Percentiles rank a stretch among this genome's conserved stretches.
Evolutionary conservation across 1,140 invertebrate genomes (phyloP).

Genomic region (Choristoneura fumiferana): DNA sequence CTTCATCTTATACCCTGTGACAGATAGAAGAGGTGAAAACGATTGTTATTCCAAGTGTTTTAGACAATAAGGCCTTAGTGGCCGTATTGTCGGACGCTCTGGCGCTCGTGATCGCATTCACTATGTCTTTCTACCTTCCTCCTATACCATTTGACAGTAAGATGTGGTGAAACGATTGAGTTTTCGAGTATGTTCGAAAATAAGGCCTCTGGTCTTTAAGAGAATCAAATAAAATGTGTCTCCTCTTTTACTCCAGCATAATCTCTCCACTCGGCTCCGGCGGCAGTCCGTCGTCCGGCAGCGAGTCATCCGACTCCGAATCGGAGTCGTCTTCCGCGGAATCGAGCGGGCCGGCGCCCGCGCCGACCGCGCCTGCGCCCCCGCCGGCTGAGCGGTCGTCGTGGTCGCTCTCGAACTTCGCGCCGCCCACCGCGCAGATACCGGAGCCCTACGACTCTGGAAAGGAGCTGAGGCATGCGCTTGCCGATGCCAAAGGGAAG

Average conservation of each 20-base stretch:
- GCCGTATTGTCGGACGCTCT: too few relatives aligned
- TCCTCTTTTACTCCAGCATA: constrained; percentile 57
- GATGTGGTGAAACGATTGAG: too few relatives aligned
- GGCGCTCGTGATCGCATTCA: too few relatives aligned
- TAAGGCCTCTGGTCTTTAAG: too few relatives aligned
- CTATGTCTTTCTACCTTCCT: too few relatives aligned
- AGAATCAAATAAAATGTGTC: too few relatives aligned
- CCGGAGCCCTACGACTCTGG: constrained; percentile 66
- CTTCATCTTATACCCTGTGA: too few relatives aligned
- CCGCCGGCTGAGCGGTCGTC: constrained; percentile 51
- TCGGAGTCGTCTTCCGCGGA: constrained; percentile 68
- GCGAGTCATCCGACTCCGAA: constrained; percentile 66
- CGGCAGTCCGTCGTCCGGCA: constrained; percentile 61
- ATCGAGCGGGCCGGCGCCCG: constrained; percentile 42
- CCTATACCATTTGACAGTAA: too few relatives aligned
- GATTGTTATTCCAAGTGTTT: too few relatives aligned
- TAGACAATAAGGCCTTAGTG: too few relatives aligned
- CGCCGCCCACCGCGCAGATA: constrained; percentile 52
- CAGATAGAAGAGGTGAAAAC: too few relatives aligned
- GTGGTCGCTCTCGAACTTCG: constrained; percentile 71
- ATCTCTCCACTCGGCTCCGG: constrained; percentile 59
- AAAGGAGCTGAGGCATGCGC: constrained; percentile 68
- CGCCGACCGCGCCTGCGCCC: constrained; percentile 27
- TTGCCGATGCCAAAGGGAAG: constrained; percentile 72
- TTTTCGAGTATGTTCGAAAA: too few relatives aligned